Percentiles rank a stretch among this genome's conserved stretches.
These are phyloP conservation scores for Mixornis gularis DNA, from an alignment of 2,113 vertebrate species.

Conservation along the genomic window DNA sequence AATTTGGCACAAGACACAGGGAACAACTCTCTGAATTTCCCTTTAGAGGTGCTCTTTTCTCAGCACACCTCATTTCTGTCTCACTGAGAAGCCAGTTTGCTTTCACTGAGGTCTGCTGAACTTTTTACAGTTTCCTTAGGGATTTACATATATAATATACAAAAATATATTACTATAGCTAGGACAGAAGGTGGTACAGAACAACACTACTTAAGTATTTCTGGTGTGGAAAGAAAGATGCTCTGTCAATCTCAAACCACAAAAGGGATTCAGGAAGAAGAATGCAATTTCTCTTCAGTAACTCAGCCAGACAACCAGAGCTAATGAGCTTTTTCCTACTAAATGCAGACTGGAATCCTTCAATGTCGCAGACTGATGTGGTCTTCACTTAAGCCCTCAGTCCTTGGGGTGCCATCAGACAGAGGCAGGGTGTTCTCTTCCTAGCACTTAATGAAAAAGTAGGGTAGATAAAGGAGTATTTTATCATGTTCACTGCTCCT, in stretches of 20 bases:
- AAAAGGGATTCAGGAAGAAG: background rate
- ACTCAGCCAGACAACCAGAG: background rate
- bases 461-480: background rate
- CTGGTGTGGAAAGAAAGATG: background rate
- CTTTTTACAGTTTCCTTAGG: background rate
- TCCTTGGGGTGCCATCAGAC: background rate
- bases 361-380: fast-evolving
- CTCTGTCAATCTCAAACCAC: constrained; percentile 3
- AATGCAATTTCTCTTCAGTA: background rate
- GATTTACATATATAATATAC: background rate
- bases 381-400: background rate
- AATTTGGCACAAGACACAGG: constrained; percentile 12
- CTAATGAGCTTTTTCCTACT: background rate
- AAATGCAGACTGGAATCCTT: background rate
- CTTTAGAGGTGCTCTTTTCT: constrained; percentile 35
- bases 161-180: background rate
- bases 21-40: background rate
- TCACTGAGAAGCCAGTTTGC: constrained; percentile 17
- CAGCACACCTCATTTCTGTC: constrained; percentile 43
- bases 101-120: constrained; percentile 32
- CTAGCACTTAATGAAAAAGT: background rate
- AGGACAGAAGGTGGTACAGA: background rate
- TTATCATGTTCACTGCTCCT: background rate
- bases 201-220: background rate
- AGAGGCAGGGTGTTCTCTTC: background rate